Evolutionary conservation across 2,888 invertebrate genomes (phyloP).

Genomic region (Caenorhabditis auriculariae): DNA sequence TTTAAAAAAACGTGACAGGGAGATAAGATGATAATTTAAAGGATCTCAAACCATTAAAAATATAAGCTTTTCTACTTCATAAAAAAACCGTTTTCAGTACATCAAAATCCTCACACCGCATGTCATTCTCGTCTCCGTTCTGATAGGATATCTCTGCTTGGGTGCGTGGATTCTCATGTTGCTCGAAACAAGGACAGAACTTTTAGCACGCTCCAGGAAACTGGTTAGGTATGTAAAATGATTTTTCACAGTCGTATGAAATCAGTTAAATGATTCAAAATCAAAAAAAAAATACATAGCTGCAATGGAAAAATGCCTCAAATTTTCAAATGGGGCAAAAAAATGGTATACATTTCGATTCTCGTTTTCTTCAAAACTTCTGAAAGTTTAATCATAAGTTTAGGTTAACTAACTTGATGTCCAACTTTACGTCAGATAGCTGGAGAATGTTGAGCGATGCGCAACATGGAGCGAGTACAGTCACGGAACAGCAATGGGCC

Average conservation of each 20-base stretch:
- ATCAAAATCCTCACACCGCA: constrained; percentile 63
- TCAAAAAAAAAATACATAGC: neutral
- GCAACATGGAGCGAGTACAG: constrained; percentile 47
- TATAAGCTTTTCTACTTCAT: too few species aligned
- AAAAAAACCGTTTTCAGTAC: constrained; percentile 44
- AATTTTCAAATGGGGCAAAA: neutral
- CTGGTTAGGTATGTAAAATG: constrained; percentile 32
- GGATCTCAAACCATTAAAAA: too few species aligned
- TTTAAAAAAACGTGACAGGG: too few species aligned
- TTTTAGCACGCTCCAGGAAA: constrained; percentile 44
- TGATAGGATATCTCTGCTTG: constrained; percentile 61
- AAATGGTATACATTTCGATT: constrained; percentile 12
- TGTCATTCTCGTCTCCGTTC: constrained; percentile 60
- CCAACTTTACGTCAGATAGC: constrained; percentile 59
- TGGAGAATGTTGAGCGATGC: constrained; percentile 56
- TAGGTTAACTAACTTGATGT: constrained; percentile 58
- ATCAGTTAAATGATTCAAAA: neutral
- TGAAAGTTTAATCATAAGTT: too few species aligned
- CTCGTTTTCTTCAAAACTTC: constrained; percentile 44
- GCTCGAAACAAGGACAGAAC: constrained; percentile 61
- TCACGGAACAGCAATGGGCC: constrained; percentile 55
- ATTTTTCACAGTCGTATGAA: neutral
- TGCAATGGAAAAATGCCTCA: neutral
- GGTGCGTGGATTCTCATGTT: constrained; percentile 62
- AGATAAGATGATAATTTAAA: too few species aligned